Conservation (phyloP, 2,113 vertebrate species). For the Quiscalus mexicanus region DNA sequence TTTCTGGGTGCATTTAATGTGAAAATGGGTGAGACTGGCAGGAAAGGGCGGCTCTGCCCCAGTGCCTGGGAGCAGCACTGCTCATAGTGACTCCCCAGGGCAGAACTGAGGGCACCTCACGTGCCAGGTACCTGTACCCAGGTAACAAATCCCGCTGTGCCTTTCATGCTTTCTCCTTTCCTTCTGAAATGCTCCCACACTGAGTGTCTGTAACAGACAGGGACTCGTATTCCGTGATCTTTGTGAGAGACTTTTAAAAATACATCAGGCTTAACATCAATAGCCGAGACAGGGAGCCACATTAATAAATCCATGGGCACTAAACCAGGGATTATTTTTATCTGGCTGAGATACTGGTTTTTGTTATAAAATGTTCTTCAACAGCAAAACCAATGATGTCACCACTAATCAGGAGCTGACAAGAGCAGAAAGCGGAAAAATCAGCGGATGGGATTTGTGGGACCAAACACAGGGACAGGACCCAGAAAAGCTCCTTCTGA, state of each 20-base stretch:
- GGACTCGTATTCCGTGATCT: neutral
- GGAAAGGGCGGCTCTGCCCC: neutral
- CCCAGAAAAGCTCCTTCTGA: neutral
- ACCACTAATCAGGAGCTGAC: neutral
- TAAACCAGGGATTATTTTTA: conserved; percentile 40
- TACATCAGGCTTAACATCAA: neutral
- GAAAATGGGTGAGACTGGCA: neutral
- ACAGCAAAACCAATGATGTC: neutral
- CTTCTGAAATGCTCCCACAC: neutral
- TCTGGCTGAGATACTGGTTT: neutral
- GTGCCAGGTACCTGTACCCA: neutral
- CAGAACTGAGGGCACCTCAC: neutral
- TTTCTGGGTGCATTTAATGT: neutral
- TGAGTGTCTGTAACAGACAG: neutral
- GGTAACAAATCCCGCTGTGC: neutral
- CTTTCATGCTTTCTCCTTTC: neutral
- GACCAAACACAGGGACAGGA: neutral
- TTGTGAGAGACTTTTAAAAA: neutral
- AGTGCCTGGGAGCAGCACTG: too few species aligned
- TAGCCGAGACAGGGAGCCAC: neutral
- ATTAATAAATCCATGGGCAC: neutral
- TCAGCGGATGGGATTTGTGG: neutral
- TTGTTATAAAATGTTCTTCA: conserved; percentile 19
- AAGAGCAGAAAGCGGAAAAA: neutral
- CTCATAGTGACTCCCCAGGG: fast-evolving